A percentile compares a stretch with the other conserved stretches of the same genome.
These are phyloP conservation scores for Phocoena sinus DNA, from an alignment of 2,113 vertebrate species.

Conservation along the genomic window DNA sequence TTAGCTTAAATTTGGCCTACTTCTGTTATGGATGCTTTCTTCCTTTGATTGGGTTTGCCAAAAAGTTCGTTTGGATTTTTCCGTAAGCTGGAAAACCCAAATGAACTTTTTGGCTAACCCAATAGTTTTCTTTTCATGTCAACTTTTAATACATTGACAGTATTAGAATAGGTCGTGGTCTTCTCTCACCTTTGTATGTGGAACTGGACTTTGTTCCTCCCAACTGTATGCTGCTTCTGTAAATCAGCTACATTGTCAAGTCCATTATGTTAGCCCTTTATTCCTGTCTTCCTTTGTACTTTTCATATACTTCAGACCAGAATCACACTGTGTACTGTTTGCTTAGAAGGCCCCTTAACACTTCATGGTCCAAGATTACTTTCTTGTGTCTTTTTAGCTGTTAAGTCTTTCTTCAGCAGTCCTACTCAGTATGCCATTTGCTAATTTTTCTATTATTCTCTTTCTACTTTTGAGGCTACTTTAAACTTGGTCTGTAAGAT, in stretches of 20 bases:
- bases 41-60: neutral
- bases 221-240: neutral
- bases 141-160: neutral
- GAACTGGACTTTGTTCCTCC: neutral
- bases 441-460: neutral
- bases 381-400: constrained; percentile 6
- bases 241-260: neutral
- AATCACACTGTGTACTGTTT: neutral
- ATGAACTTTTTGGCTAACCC: too few species aligned
- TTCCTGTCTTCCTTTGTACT: neutral
- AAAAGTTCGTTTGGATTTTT: too few species aligned
- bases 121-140: neutral
- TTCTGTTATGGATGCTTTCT: neutral
- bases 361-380: neutral
- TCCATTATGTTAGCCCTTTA: neutral
- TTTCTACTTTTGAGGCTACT: neutral
- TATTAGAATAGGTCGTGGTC: neutral
- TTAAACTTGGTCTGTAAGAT: neutral
- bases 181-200: neutral
- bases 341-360: neutral
- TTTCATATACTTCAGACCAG: neutral
- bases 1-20: neutral
- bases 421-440: neutral
- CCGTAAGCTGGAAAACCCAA: too few species aligned
- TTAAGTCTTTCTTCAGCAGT: neutral